Evolutionary conservation across 2,113 vertebrate species (phyloP).

Genomic region (Ptyas mucosa): DNA sequence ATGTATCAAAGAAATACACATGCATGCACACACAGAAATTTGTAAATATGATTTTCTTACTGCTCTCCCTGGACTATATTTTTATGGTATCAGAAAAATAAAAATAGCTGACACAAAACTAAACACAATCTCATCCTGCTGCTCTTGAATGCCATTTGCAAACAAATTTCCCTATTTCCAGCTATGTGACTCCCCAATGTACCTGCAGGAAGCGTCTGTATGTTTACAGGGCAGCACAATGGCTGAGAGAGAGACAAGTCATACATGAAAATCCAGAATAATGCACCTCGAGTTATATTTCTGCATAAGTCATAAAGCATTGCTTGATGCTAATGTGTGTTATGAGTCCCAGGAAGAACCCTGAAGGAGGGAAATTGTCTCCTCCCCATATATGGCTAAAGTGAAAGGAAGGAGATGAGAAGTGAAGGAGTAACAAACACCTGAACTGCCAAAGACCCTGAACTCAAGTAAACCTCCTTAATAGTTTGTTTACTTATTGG

Average conservation of each 20-base stretch:
- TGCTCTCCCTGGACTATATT: neutral
- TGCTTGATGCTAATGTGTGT: neutral
- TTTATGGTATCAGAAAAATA: neutral
- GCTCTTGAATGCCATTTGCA: neutral
- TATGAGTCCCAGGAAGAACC: neutral
- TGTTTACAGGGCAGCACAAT: neutral
- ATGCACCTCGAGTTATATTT: neutral
- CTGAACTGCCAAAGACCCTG: neutral
- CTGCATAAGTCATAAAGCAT: neutral
- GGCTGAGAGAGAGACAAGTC: neutral
- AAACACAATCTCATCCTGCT: slow-evolving; percentile 21
- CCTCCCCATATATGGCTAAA: slow-evolving; percentile 3
- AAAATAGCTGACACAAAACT: neutral
- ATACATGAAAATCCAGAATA: slow-evolving; percentile 24
- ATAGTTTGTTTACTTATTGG: neutral
- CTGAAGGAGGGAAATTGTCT: neutral
- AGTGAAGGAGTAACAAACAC: neutral
- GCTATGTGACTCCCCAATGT: slow-evolving; percentile 1
- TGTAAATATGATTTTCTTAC: slow-evolving; percentile 4
- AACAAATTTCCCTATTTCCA: slow-evolving; percentile 2
- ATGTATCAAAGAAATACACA: slow-evolving; percentile 1
- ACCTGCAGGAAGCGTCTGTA: neutral
- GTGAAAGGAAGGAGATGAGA: neutral
- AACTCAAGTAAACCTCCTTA: neutral
- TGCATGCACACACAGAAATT: neutral